Evolutionary conservation across 2,113 vertebrate genomes (phyloP).

Genomic region (Triplophysa rosa): DNA sequence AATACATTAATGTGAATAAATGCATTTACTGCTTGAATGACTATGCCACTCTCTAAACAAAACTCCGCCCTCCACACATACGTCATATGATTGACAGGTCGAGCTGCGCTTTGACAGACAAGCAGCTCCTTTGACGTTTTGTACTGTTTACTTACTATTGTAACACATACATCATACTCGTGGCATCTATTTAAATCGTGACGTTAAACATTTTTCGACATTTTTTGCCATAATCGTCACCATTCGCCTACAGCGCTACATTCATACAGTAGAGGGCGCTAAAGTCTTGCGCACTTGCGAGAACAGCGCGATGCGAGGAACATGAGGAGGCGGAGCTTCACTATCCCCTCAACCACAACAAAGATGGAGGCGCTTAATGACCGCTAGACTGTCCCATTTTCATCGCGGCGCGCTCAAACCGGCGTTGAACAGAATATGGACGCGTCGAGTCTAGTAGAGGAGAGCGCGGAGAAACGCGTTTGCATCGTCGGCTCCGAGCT

Average conservation of each 20-base stretch:
- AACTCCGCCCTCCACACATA: too few relatives aligned
- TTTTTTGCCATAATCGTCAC: too few relatives aligned
- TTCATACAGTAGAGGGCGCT: background rate
- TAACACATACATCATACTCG: too few relatives aligned
- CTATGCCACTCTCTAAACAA: too few relatives aligned
- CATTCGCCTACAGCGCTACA: too few relatives aligned
- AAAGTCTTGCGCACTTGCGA: background rate
- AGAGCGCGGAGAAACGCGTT: constrained; percentile 77
- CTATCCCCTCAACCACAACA: constrained; percentile 60
- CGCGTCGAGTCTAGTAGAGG: constrained; percentile 62
- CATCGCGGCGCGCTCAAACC: background rate
- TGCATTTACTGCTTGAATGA: background rate
- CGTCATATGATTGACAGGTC: too few relatives aligned
- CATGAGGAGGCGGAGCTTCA: background rate
- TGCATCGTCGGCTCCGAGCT: constrained; percentile 85
- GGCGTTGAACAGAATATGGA: constrained; percentile 76
- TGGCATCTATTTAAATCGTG: too few relatives aligned
- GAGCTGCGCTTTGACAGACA: too few relatives aligned
- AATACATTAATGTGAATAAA: constrained; percentile 11
- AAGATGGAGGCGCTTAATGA: constrained; percentile 59
- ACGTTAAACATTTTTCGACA: too few relatives aligned
- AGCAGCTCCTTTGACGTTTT: too few relatives aligned
- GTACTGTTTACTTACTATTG: too few relatives aligned
- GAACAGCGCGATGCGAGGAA: background rate
- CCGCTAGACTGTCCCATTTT: background rate